phyloP scores from a whole-genome alignment of 2,113 vertebrate species.

The Chaetodon auriga region DNA sequence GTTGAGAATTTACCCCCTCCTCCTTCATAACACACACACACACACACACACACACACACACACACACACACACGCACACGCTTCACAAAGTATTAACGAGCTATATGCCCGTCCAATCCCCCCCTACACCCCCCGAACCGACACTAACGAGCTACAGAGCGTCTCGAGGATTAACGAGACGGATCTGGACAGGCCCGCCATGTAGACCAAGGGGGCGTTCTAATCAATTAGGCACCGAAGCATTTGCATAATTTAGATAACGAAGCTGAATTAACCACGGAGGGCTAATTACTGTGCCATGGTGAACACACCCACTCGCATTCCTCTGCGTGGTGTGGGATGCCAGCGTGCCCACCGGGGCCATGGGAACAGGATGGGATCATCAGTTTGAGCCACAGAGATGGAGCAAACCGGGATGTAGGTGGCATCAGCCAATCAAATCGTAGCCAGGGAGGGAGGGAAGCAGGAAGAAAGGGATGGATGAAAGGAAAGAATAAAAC shows the following conservation, averaged over 20 bases:
- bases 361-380: slow-evolving; percentile 77
- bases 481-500: not conserved
- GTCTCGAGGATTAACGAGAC: slow-evolving; percentile 82
- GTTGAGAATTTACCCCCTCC: slow-evolving; percentile 61
- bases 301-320: slow-evolving; percentile 62
- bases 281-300: slow-evolving; percentile 80
- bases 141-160: slow-evolving; percentile 83
- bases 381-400: slow-evolving; percentile 18
- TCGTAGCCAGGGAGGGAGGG: not conserved
- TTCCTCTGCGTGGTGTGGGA: slow-evolving; percentile 64
- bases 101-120: slow-evolving; percentile 68
- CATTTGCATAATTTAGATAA: slow-evolving; percentile 88
- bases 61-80: slow-evolving; percentile 36
- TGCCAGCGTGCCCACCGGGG: slow-evolving; percentile 68
- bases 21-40: slow-evolving; percentile 50
- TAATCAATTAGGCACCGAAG: slow-evolving; percentile 83
- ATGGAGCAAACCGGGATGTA: slow-evolving; percentile 23
- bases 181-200: slow-evolving; percentile 75
- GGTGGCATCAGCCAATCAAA: slow-evolving; percentile 22
- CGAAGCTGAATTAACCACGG: slow-evolving; percentile 82
- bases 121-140: slow-evolving; percentile 44
- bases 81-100: slow-evolving; percentile 82
- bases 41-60: slow-evolving; percentile 40
- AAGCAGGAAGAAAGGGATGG: not conserved
- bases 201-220: slow-evolving; percentile 65